Base-by-base conservation (phyloP, 1,140 invertebrate species). In the Brachionus asplanchnoidis region DNA sequence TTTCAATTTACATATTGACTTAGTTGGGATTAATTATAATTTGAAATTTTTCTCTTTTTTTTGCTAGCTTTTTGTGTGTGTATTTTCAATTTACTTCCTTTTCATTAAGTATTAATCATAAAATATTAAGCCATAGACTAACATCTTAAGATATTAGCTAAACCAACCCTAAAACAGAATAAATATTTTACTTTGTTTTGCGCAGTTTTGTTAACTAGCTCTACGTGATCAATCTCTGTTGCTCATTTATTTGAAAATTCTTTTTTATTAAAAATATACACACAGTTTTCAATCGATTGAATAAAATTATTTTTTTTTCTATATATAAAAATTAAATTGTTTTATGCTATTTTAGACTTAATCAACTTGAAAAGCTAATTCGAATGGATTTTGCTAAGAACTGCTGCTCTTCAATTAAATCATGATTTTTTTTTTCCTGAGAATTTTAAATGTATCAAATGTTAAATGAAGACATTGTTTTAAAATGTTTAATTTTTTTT, bases 1-100 rank as follows among this genome's bases (percentile, higher is more conserved):
- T 36, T 68, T 68, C 66, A 68, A 68, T 68, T 68, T 68, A 32
- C 66, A 68, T 68, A 68, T 68, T 68, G 66, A 68, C 66, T 68
- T 68, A 32, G 66, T 68, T 32, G 26, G 66, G 66, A 68, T 68
- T 68, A 68, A 68, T 68, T 68, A 68, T 68, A 68, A 68, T 68
- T 68, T 68, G 26, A 32, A 14, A 32, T 40, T 40, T 68, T 11
- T 28, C 26, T 28, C 3, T 68, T 68, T 17, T 68, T 68, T 8
- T 60, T 20, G 53, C 9, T 60, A 60, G 53, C 20, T 60, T 60
- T 20, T 60, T n/a, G 50, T 53, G 46, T 60, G 53, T 60, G 17
- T 60, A 20, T 40, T 68, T 68, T 17, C 32, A 68, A n/a, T 68
- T 68, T 40, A 40, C 12, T 68, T 68, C 66, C 66, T 68, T 68